These are phyloP conservation scores for Zaprionus africanus DNA, from an alignment of 1,140 invertebrate genomes.

Conservation along the genomic window DNA sequence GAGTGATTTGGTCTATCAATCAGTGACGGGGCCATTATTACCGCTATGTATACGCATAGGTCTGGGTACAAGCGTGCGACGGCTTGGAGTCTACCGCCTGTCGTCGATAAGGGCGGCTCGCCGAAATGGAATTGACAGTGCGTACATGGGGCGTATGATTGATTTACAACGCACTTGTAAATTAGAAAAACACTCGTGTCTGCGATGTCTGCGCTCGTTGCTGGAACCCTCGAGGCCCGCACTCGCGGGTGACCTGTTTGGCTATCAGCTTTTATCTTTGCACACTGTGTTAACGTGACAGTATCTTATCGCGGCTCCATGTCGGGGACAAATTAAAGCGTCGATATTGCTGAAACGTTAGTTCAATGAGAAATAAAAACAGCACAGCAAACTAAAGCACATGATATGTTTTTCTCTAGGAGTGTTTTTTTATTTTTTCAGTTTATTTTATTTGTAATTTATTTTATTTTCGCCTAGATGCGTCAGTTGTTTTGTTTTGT, in stretches of 20 bases:
- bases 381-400: conserved; percentile 34
- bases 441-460: conserved; percentile 22
- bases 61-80: neutral
- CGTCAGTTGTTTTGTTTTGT: conserved; percentile 27
- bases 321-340: conserved; percentile 71
- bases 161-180: conserved; percentile 52
- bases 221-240: neutral
- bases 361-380: conserved; percentile 28
- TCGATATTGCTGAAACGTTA: conserved; percentile 45
- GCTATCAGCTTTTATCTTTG: conserved; percentile 44
- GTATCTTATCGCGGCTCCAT: conserved; percentile 69
- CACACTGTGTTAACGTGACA: neutral
- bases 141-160: conserved; percentile 47
- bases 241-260: conserved; percentile 45
- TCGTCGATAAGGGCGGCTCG: conserved; percentile 28
- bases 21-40: conserved; percentile 12
- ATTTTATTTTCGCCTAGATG: conserved; percentile 39
- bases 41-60: neutral
- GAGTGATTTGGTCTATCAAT: conserved; percentile 33
- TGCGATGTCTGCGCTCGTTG: conserved; percentile 1
- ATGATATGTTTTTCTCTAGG: conserved; percentile 27
- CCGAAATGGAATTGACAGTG: conserved; percentile 17
- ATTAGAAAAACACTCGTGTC: conserved; percentile 29
- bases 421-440: conserved; percentile 14
- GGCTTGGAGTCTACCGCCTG: neutral